These are phyloP conservation scores for Sarcoramphus papa DNA, from an alignment of 2,797 vertebrate genomes.

Conservation along the genomic window DNA sequence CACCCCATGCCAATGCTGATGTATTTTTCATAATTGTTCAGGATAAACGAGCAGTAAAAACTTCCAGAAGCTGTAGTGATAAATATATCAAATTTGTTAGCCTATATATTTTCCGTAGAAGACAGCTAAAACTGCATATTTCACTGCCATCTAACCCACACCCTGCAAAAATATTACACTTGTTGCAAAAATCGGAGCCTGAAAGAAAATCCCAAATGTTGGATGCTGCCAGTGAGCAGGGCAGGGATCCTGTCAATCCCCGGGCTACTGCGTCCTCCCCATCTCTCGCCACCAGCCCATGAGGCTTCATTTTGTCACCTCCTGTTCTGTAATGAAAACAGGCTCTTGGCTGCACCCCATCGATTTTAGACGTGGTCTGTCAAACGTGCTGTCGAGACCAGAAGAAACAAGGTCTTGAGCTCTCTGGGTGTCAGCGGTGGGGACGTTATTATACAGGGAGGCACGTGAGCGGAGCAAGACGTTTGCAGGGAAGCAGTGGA, in stretches of 20 bases:
- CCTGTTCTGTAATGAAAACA: background rate
- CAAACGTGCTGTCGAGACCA: background rate
- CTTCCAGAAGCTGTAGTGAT: background rate
- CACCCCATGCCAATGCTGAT: background rate
- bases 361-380: background rate
- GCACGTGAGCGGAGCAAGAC: rapidly evolving
- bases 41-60: constrained; percentile 12
- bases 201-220: background rate
- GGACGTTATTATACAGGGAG: rapidly evolving
- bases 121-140: background rate
- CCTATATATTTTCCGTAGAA: background rate
- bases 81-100: background rate
- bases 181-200: background rate
- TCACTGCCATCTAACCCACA: background rate
- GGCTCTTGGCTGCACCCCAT: background rate
- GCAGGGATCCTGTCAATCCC: background rate
- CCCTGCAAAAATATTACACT: background rate
- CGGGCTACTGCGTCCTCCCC: background rate
- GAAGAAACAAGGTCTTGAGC: background rate
- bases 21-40: background rate
- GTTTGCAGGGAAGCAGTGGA: background rate
- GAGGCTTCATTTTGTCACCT: constrained; percentile 20
- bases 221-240: background rate
- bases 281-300: background rate
- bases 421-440: background rate